phyloP scores from a whole-genome alignment of 2,113 vertebrate genomes.

The Bos indicus region DNA sequence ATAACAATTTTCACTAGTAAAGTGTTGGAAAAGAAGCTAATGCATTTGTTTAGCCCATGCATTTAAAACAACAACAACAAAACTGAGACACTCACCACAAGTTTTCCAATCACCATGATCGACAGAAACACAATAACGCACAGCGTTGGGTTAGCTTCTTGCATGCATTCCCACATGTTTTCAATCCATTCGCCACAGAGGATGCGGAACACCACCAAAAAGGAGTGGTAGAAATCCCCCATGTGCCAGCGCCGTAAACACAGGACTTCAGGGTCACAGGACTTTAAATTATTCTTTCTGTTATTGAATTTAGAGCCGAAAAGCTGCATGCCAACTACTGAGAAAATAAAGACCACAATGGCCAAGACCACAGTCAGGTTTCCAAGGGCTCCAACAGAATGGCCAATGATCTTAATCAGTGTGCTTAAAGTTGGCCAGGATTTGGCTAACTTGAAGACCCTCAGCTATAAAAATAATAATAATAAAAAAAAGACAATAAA shows the following conservation, averaged over 20 bases:
- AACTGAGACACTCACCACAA: slow-evolving; percentile 81
- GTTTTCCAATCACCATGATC: slow-evolving; percentile 81
- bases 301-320: slow-evolving; percentile 64
- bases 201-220: slow-evolving; percentile 83
- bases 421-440: slow-evolving; percentile 84
- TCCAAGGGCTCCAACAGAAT: slow-evolving; percentile 76
- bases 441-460: slow-evolving; percentile 84
- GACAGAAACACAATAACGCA: slow-evolving; percentile 79
- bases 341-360: slow-evolving; percentile 84
- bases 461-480: slow-evolving; percentile 68
- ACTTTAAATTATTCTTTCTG: accelerated
- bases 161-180: slow-evolving; percentile 84
- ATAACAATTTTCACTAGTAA: neutral
- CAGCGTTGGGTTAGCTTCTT: neutral
- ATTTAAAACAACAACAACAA: neutral
- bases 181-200: slow-evolving; percentile 86
- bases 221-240: slow-evolving; percentile 80
- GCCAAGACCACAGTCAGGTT: slow-evolving; percentile 81
- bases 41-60: neutral
- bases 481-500: slow-evolving; percentile 34
- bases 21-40: neutral
- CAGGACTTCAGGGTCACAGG: accelerated
- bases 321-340: slow-evolving; percentile 80
- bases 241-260: slow-evolving; percentile 81
- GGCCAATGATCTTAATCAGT: slow-evolving; percentile 81